Evolutionary conservation across 2,113 vertebrate species (phyloP), one percentile per base, ranked within the genome.

Genomic region (Spea bombifrons): DNA sequence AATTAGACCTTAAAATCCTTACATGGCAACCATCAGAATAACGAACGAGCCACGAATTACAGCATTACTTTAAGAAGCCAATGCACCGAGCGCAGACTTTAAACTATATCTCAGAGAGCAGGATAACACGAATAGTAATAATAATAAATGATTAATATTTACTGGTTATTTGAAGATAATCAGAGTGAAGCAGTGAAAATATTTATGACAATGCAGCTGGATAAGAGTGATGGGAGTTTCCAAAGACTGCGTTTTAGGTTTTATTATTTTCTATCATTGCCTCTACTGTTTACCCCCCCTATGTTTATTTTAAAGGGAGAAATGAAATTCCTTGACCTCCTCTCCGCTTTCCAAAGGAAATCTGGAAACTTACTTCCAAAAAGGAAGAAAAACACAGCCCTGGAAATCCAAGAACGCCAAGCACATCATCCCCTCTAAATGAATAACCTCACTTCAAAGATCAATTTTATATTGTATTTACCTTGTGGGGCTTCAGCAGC

Each of bases 391-490:
- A 71, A 4, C 45, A 59, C 13, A 76, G n/a, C 47, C 8, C 59
- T 65, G 75, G 53, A 70, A 53, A 70, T 16, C 49, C 45, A 43
- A 63, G 75, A 71, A 64, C 59, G 66, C 48, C 46, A 50, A 50
- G n/a, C 76, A 71, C 76, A 63, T 71, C 76, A 65, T 13, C 69
- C 30, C 67, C 68, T 71, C 65, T 66, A 72, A 78, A 78, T 78
- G 63, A 78, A 78, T 78, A 72, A 66, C 59, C 59, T 65, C n/a
- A 78, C 76, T 78, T 78, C 76, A 78, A 78, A 78, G 76, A 78
- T 78, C 68, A 65, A 72, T 72, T 71, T 78, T 78, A 78, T 78
- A 71, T 78, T 45, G 68, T 65, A 71, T 78, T 78, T 78, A 72
- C 59, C 76, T 78, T 78, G n/a, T 78, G 69, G 76, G 76, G 76